Percentiles rank a stretch among this genome's conserved stretches.
These are phyloP conservation scores for Arvicanthis niloticus DNA, from an alignment of 2,113 vertebrate species.

Conservation along the genomic window DNA sequence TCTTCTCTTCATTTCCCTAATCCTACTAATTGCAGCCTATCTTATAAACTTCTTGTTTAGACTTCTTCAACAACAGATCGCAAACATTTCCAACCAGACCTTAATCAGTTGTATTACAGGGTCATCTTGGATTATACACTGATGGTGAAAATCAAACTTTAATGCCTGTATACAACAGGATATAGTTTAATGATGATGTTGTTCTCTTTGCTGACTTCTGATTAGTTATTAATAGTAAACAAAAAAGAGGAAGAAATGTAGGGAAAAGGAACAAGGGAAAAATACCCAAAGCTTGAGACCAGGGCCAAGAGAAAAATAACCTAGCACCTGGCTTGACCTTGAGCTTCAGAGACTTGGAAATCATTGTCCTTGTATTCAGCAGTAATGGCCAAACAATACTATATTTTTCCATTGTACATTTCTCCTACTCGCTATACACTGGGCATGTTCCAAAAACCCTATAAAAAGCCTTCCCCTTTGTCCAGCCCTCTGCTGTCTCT, in stretches of 20 bases:
- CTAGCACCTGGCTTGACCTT: background rate
- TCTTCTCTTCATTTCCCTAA: too few species aligned
- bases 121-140: too few species aligned
- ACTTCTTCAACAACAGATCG: too few species aligned
- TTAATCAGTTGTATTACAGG: too few species aligned
- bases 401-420: background rate
- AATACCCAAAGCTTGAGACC: background rate
- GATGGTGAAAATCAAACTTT: too few species aligned
- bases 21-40: too few species aligned
- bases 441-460: background rate
- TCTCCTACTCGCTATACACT: background rate
- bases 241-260: background rate
- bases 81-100: too few species aligned
- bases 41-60: too few species aligned
- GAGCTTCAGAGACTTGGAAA: background rate
- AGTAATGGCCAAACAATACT: background rate
- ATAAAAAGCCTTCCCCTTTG: background rate
- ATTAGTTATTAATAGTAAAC: too few species aligned
- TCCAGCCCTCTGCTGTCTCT: background rate
- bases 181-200: too few species aligned
- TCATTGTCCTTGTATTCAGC: background rate
- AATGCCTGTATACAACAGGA: too few species aligned
- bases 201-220: too few species aligned
- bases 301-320: background rate
- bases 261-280: background rate